Percentiles rank a stretch among this genome's conserved stretches.
Evolutionary conservation across 2,888 invertebrate genomes (phyloP).

Genomic region (Phragmatobia fuliginosa): DNA sequence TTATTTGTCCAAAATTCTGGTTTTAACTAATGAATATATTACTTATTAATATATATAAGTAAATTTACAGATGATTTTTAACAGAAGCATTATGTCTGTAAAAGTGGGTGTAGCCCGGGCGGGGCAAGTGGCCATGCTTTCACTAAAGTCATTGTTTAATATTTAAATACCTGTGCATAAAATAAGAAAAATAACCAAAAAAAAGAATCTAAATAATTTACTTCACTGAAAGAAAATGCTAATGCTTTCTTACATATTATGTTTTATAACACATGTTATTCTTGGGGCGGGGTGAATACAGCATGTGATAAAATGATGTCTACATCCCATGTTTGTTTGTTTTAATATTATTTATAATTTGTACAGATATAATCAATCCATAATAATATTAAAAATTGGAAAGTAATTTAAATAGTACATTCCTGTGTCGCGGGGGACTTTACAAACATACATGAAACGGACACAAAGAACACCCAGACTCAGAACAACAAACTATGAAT

Average conservation of each 20-base stretch:
- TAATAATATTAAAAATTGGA: no score
- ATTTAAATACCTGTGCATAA: background rate
- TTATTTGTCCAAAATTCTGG: background rate
- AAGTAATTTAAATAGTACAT: no score
- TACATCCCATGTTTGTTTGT: no score
- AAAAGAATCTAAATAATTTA: background rate
- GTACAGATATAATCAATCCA: background rate
- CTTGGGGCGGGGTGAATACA: background rate
- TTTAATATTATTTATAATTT: background rate
- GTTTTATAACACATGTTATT: background rate
- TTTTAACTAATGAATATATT: background rate
- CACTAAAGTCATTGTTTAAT: background rate
- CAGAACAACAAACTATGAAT: no score
- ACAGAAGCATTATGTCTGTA: background rate
- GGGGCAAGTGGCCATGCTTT: conserved; percentile 25
- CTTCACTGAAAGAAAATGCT: background rate
- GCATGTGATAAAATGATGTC: background rate
- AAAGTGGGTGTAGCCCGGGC: conserved; percentile 29
- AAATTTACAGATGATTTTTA: background rate
- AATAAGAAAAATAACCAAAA: background rate
- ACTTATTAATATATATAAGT: background rate
- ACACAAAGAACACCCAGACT: no score
- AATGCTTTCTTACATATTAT: no score
- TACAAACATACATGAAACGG: no score
- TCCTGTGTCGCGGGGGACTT: no score